phyloP scores from a whole-genome alignment of 2,113 vertebrate genomes.

The Tetrao urogallus region DNA sequence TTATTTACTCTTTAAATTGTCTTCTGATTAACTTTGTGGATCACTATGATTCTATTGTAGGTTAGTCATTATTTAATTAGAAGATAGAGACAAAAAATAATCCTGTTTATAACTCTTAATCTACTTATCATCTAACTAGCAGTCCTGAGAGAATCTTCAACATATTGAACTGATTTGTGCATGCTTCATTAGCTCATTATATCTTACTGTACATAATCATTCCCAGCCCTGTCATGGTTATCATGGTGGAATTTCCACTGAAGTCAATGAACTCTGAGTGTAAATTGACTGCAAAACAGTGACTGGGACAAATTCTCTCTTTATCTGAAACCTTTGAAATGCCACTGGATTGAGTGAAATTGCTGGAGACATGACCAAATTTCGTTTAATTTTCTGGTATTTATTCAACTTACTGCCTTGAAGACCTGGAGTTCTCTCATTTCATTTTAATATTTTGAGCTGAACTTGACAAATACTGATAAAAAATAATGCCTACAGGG shows the following conservation, averaged over 20 bases:
- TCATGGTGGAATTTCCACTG: slow-evolving; percentile 38
- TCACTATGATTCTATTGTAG: background rate
- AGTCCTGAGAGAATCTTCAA: slow-evolving; percentile 57
- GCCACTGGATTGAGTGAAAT: slow-evolving; percentile 10
- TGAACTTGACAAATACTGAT: slow-evolving; percentile 57
- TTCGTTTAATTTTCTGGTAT: slow-evolving; percentile 63
- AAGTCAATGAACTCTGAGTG: slow-evolving; percentile 40
- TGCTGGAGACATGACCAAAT: slow-evolving; percentile 40
- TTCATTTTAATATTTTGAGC: slow-evolving; percentile 60
- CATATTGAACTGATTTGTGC: slow-evolving; percentile 15
- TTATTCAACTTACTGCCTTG: slow-evolving; percentile 54
- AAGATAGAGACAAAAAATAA: slow-evolving; percentile 23
- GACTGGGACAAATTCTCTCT: slow-evolving; percentile 46
- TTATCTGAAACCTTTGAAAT: slow-evolving; percentile 63
- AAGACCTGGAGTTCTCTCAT: slow-evolving; percentile 42
- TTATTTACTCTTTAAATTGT: slow-evolving; percentile 2
- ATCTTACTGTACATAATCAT: slow-evolving; percentile 50
- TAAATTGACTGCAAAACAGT: slow-evolving; percentile 45
- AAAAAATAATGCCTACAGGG: slow-evolving; percentile 45
- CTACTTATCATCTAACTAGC: slow-evolving; percentile 46
- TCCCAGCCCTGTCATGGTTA: slow-evolving; percentile 44
- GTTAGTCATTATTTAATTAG: slow-evolving; percentile 41
- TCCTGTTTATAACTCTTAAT: slow-evolving; percentile 54
- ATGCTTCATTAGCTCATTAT: slow-evolving; percentile 49
- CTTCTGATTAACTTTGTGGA: slow-evolving; percentile 8